Evolutionary conservation across 2,888 invertebrate genomes (phyloP).

Genomic region (Eupelmus urozonus): DNA sequence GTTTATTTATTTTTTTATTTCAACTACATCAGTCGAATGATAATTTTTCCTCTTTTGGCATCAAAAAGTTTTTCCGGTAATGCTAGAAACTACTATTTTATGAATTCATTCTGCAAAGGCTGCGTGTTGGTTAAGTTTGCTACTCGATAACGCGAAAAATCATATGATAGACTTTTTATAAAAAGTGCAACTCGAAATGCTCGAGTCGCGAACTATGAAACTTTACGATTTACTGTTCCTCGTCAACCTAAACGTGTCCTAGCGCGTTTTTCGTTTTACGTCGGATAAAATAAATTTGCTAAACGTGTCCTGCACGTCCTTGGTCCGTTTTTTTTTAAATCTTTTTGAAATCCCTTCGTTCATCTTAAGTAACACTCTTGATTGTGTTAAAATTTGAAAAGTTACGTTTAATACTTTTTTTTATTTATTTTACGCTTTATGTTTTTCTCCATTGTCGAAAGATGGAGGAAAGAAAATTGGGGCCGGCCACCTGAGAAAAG

Average conservation of each 20-base stretch:
- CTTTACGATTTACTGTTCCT: conserved; percentile 54
- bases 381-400: conserved; percentile 12
- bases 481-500: conserved; percentile 45
- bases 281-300: conserved; percentile 37
- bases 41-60: conserved; percentile 14
- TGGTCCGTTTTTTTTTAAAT: conserved; percentile 55
- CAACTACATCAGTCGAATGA: conserved; percentile 31
- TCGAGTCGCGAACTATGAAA: conserved; percentile 41
- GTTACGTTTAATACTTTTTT: conserved; percentile 13
- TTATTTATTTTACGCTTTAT: neutral
- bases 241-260: conserved; percentile 56
- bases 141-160: conserved; percentile 9
- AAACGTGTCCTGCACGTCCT: conserved; percentile 47
- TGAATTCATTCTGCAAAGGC: conserved; percentile 11
- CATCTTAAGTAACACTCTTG: conserved; percentile 6
- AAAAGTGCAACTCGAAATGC: conserved; percentile 21
- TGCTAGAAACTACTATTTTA: neutral
- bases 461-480: conserved; percentile 12
- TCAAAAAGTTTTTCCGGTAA: conserved; percentile 5
- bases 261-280: conserved; percentile 33
- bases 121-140: neutral
- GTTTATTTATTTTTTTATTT: neutral
- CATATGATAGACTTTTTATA: conserved; percentile 18
- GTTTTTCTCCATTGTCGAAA: neutral
- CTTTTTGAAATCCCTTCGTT: neutral